Evolutionary conservation across 2,888 invertebrate genomes (phyloP).

Genomic region (Silvanus unidentatus): DNA sequence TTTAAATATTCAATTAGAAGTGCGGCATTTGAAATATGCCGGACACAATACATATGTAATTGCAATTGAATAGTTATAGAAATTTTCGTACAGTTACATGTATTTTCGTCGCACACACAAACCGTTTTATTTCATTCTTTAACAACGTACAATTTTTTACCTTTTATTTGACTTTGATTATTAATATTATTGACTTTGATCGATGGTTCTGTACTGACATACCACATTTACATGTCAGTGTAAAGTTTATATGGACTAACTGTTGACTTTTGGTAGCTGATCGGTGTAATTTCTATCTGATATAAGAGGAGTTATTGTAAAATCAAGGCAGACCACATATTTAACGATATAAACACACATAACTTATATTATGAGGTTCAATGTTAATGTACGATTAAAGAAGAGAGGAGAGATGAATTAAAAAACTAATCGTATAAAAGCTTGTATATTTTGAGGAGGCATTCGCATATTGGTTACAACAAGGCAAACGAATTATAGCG

Average conservation of each 20-base stretch:
- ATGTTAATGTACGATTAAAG: constrained; percentile 26
- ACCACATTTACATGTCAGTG: constrained; percentile 36
- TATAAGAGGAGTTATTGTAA: constrained; percentile 26
- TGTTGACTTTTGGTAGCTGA: constrained; percentile 7
- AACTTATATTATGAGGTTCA: constrained; percentile 7
- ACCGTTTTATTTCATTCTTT: too few relatives aligned
- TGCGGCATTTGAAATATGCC: constrained; percentile 27
- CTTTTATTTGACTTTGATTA: constrained; percentile 43
- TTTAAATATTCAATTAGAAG: constrained; percentile 20
- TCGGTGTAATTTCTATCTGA: constrained; percentile 22
- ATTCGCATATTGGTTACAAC: not conserved
- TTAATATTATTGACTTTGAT: constrained; percentile 47
- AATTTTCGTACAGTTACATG: constrained; percentile 23
- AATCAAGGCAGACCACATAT: constrained; percentile 21
- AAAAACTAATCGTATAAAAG: not conserved
- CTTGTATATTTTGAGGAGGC: too few relatives aligned
- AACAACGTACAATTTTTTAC: constrained; percentile 7
- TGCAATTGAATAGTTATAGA: constrained; percentile 32
- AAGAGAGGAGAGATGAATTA: not conserved
- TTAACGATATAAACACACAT: too few relatives aligned
- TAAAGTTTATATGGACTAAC: constrained; percentile 10
- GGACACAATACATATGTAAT: constrained; percentile 32
- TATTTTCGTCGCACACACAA: not conserved
- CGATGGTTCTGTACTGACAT: constrained; percentile 36
- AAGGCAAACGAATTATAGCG: not conserved